Conservation (phyloP, 1,140 invertebrate species). For the Akabosia matsudoensis region DNA sequence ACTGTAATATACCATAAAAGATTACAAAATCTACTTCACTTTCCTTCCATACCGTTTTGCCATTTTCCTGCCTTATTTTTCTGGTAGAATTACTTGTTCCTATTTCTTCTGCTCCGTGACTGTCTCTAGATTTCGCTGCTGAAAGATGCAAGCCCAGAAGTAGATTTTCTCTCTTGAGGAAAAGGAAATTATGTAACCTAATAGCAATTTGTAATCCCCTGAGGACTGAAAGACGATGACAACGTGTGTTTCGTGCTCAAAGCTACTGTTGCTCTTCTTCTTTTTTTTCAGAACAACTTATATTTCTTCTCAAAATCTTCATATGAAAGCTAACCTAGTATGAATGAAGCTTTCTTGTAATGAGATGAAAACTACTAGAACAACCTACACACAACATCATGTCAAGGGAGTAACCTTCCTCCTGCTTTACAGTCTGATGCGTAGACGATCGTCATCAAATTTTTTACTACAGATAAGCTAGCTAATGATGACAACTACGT, state of each 20-base stretch:
- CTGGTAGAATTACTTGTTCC: too few relatives aligned
- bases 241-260: neutral
- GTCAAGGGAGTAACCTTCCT: too few relatives aligned
- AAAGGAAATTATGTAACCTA: conserved; percentile 23
- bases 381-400: too few relatives aligned
- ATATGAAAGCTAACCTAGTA: too few relatives aligned
- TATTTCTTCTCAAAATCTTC: neutral
- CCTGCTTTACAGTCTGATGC: too few relatives aligned
- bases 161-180: too few relatives aligned
- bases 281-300: neutral
- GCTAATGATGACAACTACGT: conserved; percentile 6
- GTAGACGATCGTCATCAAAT: too few relatives aligned
- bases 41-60: neutral
- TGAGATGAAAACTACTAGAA: neutral
- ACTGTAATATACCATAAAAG: too few relatives aligned
- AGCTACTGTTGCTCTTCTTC: neutral
- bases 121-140: neutral
- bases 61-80: too few relatives aligned
- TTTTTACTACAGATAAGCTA: neutral
- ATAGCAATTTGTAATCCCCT: conserved; percentile 16
- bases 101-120: neutral
- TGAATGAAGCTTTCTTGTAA: too few relatives aligned
- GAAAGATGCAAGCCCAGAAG: neutral
- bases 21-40: neutral
- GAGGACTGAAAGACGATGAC: neutral